Conservation (phyloP, 2,888 invertebrate species). For the Corbicula japonica region DNA sequence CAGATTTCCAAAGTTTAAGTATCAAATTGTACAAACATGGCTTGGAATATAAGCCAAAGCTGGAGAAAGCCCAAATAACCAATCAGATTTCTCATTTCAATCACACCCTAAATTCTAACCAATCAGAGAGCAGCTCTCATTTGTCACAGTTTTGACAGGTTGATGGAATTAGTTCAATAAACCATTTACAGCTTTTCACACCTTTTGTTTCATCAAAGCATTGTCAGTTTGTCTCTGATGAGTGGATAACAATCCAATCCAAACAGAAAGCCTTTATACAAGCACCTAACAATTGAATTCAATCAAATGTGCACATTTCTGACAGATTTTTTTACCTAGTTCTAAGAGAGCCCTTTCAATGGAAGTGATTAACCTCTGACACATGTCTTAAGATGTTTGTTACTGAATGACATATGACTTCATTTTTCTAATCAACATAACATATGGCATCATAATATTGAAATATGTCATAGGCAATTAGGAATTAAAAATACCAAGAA, state of each 20-base stretch:
- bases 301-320: too few relatives aligned
- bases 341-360: too few relatives aligned
- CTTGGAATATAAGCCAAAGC: slow-evolving; percentile 2
- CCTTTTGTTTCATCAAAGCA: slow-evolving; percentile 4
- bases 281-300: too few relatives aligned
- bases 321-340: too few relatives aligned
- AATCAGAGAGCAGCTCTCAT: background rate
- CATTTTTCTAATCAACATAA: too few relatives aligned
- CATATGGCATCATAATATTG: too few relatives aligned
- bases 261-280: too few relatives aligned
- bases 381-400: too few relatives aligned
- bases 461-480: too few relatives aligned
- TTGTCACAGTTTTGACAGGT: slow-evolving; percentile 11
- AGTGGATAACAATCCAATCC: background rate
- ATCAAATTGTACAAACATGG: background rate
- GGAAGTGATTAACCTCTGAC: too few relatives aligned
- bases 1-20: slow-evolving; percentile 3
- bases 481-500: too few relatives aligned
- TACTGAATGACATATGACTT: too few relatives aligned
- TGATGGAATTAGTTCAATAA: background rate
- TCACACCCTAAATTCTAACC: slow-evolving; percentile 12
- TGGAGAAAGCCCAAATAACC: slow-evolving; percentile 2
- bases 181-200: slow-evolving; percentile 27
- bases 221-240: background rate
- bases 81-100: slow-evolving; percentile 8